phyloP scores from a whole-genome alignment of 2,888 invertebrate species.

The Eupithecia subumbrata region DNA sequence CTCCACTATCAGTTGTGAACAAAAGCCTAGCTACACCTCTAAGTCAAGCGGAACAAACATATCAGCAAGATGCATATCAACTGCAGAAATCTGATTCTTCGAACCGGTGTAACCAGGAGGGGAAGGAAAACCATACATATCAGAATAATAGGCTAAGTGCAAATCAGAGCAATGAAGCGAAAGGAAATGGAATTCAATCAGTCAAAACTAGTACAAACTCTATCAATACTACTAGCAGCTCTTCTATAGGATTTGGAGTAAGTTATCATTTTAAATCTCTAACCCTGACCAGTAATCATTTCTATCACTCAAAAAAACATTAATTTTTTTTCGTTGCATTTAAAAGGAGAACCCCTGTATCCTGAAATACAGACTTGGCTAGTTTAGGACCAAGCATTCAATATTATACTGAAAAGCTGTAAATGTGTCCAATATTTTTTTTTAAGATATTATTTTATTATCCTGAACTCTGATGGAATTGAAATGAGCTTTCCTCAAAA shows the following conservation, averaged over 20 bases:
- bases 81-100: conserved; percentile 82
- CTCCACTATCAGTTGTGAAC: conserved; percentile 82
- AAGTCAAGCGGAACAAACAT: conserved; percentile 83
- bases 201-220: conserved; percentile 76
- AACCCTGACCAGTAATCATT: not conserved
- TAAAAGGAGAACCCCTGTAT: too few species aligned
- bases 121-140: conserved; percentile 84
- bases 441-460: not conserved
- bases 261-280: conserved; percentile 46
- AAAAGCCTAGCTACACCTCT: conserved; percentile 87
- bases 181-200: conserved; percentile 63
- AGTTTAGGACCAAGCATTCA: too few species aligned
- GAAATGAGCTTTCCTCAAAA: not conserved
- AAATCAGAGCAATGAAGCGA: conserved; percentile 71
- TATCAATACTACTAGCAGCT: conserved; percentile 72
- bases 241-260: conserved; percentile 79
- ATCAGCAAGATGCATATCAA: conserved; percentile 82
- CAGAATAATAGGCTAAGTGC: conserved; percentile 77
- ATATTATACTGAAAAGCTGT: too few species aligned
- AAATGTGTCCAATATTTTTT: not conserved
- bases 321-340: not conserved
- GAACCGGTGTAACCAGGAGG: conserved; percentile 80
- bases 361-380: too few species aligned
- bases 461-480: not conserved
- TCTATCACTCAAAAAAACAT: not conserved